Conservation (phyloP, 2,797 vertebrate genomes). For the Acrocephalus scirpaceus region DNA sequence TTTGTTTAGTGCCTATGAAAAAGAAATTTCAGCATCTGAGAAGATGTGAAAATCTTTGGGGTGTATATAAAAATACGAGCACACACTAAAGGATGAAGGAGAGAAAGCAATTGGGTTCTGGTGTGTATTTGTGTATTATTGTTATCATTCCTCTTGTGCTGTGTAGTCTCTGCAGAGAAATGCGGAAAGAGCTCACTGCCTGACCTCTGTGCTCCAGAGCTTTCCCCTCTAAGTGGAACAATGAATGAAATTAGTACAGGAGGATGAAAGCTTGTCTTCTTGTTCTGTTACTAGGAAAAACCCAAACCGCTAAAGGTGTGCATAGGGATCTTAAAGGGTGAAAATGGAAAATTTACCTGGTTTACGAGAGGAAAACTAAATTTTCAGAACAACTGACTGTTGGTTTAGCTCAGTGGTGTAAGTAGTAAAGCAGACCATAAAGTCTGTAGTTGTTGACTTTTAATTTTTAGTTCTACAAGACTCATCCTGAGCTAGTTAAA, state of each 20-base stretch:
- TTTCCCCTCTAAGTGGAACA: not conserved
- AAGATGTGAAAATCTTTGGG: not conserved
- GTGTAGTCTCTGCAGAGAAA: not conserved
- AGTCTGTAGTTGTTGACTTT: not conserved
- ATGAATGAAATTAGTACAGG: not conserved
- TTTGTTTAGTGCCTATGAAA: not conserved
- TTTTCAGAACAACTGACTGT: not conserved
- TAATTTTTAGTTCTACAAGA: not conserved
- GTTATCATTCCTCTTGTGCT: not conserved
- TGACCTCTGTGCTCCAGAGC: not conserved
- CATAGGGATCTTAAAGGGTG: not conserved
- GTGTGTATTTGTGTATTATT: not conserved
- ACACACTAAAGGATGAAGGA: not conserved
- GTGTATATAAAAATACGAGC: not conserved
- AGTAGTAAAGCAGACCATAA: not conserved
- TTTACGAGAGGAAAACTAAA: not conserved
- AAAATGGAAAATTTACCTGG: not conserved
- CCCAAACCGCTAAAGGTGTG: rapidly evolving
- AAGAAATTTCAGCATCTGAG: not conserved
- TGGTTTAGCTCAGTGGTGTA: not conserved
- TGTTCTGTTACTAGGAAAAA: not conserved
- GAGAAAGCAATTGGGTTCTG: not conserved
- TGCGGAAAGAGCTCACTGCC: not conserved
- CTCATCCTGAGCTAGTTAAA: not conserved
- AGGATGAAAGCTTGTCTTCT: not conserved